Base-by-base conservation (phyloP, 2,113 vertebrate species). In the Albula glossodonta region DNA sequence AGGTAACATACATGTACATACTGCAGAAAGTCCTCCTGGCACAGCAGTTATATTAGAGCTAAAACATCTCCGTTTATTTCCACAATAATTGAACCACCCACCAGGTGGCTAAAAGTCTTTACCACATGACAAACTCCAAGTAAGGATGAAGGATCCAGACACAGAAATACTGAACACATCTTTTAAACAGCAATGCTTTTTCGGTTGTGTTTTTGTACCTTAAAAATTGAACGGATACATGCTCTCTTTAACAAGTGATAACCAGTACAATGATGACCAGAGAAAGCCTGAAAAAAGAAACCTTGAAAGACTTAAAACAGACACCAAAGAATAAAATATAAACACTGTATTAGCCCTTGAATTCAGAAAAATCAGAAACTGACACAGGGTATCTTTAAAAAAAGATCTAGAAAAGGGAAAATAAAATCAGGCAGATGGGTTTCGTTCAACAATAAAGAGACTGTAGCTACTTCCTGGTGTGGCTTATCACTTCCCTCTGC, bases 341-440 rank as follows among this genome's bases (percentile, higher is more conserved):
- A 92, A 94, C 88, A 89, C 87, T 87, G 92, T 94, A 92, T 93
- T 96, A 96, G 95, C 95, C 95, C 95, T 96, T 96, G 90, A 94
- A 93, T 95, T 90, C 81, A 93, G 93, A 94, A 86, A 89, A 91
- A 93, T 91, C 83, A 89, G 78, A 89, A 93, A 93, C 82, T 60
- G 82, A 89, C 89, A 93, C 49, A 82, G 84, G 88, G 87, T 87
- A 87, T 90, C 87, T 77, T 85, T 57, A 81, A 17, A 85, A 83
- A 85, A 83, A 84, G 74, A 60, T 48, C 63, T 63, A 60, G 13
- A 63, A 80, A 82, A 63, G 85, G 89, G 50, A 86, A 91, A 82
- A 51, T 6, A 88, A 89, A 85, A 84, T 79, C 85, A 87, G 84
- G 88, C 84, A 48, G 84, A 84, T 57, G 84, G 85, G 83, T 79